A percentile compares a stretch with the other conserved stretches of the same genome.
Evolutionary conservation across 2,888 invertebrate genomes (phyloP).

Genomic region (Leptopilina syphax): DNA sequence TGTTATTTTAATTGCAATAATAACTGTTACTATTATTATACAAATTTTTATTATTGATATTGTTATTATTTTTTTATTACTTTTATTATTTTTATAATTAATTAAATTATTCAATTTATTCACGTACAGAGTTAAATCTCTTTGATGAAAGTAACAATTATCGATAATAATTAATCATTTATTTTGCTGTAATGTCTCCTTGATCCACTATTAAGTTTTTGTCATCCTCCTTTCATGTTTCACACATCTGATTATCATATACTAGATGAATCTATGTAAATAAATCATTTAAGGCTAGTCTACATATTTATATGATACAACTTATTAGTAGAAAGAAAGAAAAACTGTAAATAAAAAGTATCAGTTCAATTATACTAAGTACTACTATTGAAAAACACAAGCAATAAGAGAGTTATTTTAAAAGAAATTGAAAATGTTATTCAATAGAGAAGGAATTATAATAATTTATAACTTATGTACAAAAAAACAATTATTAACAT

Average conservation of each 20-base stretch:
- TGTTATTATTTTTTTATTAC: too few species aligned
- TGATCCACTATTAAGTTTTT: conserved; percentile 33
- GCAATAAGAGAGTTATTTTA: not conserved
- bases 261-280: conserved; percentile 32
- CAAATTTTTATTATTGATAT: too few species aligned
- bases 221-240: conserved; percentile 9
- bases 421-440: conserved; percentile 3
- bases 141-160: conserved; percentile 19
- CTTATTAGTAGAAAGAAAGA: conserved; percentile 26
- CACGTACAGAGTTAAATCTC: not conserved
- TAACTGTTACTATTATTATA: too few species aligned
- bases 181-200: conserved; percentile 32
- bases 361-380: not conserved
- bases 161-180: not conserved
- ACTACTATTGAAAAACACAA: conserved; percentile 14
- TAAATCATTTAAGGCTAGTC: conserved; percentile 9
- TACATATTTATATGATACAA: not conserved
- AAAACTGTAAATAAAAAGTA: conserved; percentile 3
- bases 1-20: too few species aligned
- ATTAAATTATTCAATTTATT: too few species aligned
- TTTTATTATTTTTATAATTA: too few species aligned
- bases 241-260: conserved; percentile 23
- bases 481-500: not conserved
- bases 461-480: not conserved
- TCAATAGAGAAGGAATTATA: conserved; percentile 10